phyloP scores from a whole-genome alignment of 2,113 vertebrate genomes.

The Ctenodactylus gundi region DNA sequence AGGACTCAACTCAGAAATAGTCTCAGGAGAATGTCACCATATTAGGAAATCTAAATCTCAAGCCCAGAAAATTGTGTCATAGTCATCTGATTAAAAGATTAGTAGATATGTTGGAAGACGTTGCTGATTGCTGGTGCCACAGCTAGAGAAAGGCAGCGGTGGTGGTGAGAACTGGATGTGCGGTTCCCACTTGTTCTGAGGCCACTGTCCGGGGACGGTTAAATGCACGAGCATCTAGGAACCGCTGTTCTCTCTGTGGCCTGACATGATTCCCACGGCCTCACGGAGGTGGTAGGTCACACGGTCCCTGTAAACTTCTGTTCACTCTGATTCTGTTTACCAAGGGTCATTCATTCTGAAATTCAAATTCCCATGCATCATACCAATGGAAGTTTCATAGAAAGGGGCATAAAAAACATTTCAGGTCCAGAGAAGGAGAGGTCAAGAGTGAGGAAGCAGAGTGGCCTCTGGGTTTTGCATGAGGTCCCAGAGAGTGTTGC shows the following conservation, averaged over 20 bases:
- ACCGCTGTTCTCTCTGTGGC: neutral
- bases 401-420: neutral
- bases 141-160: neutral
- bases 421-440: neutral
- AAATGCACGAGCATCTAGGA: neutral
- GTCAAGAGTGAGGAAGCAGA: neutral
- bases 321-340: neutral
- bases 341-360: conserved; percentile 21
- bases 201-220: neutral
- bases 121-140: neutral
- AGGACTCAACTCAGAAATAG: neutral
- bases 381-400: neutral
- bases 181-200: neutral
- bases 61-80: neutral
- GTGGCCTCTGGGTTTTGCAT: neutral
- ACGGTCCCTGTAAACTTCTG: neutral
- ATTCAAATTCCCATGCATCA: neutral
- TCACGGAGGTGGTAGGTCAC: neutral
- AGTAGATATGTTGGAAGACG: neutral
- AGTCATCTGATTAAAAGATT: neutral
- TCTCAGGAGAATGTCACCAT: neutral
- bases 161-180: neutral
- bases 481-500: neutral
- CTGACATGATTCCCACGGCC: neutral
- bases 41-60: neutral